phyloP scores from a whole-genome alignment of 2,113 vertebrate species.

The Pterocles gutturalis region DNA sequence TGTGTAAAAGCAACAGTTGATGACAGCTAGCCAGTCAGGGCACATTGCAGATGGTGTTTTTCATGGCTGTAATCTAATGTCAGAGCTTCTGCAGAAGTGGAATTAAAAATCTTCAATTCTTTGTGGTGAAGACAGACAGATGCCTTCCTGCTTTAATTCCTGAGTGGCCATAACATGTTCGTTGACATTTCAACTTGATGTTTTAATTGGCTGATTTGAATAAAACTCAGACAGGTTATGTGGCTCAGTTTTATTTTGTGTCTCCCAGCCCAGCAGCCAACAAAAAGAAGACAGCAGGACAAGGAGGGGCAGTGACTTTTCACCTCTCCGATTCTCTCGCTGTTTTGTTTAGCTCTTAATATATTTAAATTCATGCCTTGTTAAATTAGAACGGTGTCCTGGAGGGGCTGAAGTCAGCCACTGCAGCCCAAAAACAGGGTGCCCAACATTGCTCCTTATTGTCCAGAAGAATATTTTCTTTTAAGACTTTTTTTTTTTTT shows the following conservation, averaged over 20 bases:
- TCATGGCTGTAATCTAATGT: conserved; percentile 55
- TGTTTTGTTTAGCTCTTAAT: conserved; percentile 66
- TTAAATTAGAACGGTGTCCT: conserved; percentile 48
- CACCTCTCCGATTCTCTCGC: conserved; percentile 36
- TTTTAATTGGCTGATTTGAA: conserved; percentile 80
- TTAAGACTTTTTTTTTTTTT: neutral
- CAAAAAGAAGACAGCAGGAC: conserved; percentile 69
- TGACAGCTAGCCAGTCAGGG: conserved; percentile 49
- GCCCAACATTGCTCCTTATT: neutral
- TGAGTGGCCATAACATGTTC: conserved; percentile 66
- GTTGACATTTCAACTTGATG: conserved; percentile 72
- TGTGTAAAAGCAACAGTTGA: neutral
- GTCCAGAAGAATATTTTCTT: neutral
- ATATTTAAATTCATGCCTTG: conserved; percentile 70
- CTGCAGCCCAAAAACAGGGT: neutral
- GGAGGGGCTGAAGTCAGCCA: neutral
- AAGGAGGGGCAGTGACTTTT: conserved; percentile 68
- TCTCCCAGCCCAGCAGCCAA: conserved; percentile 67
- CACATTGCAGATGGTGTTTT: conserved; percentile 54
- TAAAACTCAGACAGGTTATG: conserved; percentile 78
- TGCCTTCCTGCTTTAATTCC: conserved; percentile 75
- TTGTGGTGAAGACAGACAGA: conserved; percentile 74
- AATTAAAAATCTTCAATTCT: conserved; percentile 57
- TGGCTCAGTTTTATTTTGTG: conserved; percentile 57
- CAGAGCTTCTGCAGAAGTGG: conserved; percentile 45